Conservation (phyloP, 2,888 invertebrate species). For the Spodoptera littoralis region DNA sequence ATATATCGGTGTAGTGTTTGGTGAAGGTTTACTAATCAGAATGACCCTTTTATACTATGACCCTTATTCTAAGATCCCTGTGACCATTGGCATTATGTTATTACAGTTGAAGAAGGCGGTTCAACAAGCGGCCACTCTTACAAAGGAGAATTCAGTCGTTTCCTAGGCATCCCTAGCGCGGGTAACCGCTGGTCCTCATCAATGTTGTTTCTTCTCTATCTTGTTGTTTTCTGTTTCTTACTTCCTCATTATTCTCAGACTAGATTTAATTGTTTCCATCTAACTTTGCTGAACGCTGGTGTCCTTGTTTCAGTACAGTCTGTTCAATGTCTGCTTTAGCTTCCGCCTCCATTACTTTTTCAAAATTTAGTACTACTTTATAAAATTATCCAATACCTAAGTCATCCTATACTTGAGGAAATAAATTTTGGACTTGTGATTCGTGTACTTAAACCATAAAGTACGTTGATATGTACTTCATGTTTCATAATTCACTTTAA, state of each 20-base stretch:
- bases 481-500: constrained; percentile 17
- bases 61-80: constrained; percentile 42
- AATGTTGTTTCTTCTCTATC: constrained; percentile 71
- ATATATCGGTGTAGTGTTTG: constrained; percentile 56
- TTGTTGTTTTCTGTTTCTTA: constrained; percentile 56
- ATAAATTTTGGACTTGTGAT: too few relatives aligned
- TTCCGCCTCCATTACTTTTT: constrained; percentile 18
- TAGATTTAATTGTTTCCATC: constrained; percentile 43
- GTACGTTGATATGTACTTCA: constrained; percentile 12
- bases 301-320: constrained; percentile 37
- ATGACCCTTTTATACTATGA: constrained; percentile 16
- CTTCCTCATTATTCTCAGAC: constrained; percentile 52
- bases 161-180: constrained; percentile 91
- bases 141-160: constrained; percentile 90
- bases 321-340: constrained; percentile 43
- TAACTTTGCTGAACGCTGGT: constrained; percentile 39
- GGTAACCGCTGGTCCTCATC: constrained; percentile 85
- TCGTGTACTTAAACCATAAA: too few relatives aligned
- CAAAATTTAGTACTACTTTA: constrained; percentile 11
- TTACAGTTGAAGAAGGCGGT: constrained; percentile 88
- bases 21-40: constrained; percentile 36
- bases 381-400: too few relatives aligned
- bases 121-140: constrained; percentile 81
- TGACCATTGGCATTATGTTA: constrained; percentile 71
- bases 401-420: too few relatives aligned